Conservation (phyloP, 2,113 vertebrate genomes). For the Megaptera novaeangliae region DNA sequence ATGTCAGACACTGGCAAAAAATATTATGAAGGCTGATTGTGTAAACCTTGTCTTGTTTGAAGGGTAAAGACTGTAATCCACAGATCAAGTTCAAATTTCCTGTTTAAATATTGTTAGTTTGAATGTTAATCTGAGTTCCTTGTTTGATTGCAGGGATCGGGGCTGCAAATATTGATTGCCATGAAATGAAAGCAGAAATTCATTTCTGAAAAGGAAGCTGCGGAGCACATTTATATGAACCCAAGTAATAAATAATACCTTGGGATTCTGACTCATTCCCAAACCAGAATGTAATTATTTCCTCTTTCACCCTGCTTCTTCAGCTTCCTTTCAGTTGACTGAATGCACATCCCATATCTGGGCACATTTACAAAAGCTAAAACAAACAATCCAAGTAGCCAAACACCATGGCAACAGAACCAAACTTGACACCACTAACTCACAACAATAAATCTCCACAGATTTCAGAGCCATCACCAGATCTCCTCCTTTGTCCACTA, state of each 20-base stretch:
- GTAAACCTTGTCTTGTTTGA: constrained; percentile 67
- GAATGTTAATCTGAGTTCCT: constrained; percentile 44
- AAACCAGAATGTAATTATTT: constrained; percentile 33
- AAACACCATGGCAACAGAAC: constrained; percentile 28
- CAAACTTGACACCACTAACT: constrained; percentile 33
- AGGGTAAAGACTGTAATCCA: constrained; percentile 60
- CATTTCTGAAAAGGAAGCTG: constrained; percentile 43
- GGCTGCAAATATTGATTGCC: constrained; percentile 51
- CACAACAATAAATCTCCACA: constrained; percentile 26
- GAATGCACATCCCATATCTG: constrained; percentile 11
- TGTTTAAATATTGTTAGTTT: constrained; percentile 69
- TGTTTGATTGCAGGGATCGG: constrained; percentile 35
- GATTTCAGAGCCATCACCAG: not conserved
- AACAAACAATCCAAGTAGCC: constrained; percentile 32
- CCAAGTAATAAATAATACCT: constrained; percentile 17
- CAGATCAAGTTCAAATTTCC: constrained; percentile 64
- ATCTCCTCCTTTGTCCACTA: not conserved
- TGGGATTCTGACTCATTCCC: constrained; percentile 20
- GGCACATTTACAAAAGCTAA: constrained; percentile 34
- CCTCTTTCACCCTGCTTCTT: not conserved
- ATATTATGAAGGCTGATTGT: constrained; percentile 44
- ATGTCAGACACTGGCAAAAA: constrained; percentile 53
- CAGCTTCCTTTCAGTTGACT: not conserved
- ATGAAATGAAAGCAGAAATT: constrained; percentile 44
- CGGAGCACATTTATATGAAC: not conserved